Evolutionary conservation across 2,113 vertebrate species (phyloP), one percentile per base, ranked within the genome.

Genomic region (Tapirus terrestris): DNA sequence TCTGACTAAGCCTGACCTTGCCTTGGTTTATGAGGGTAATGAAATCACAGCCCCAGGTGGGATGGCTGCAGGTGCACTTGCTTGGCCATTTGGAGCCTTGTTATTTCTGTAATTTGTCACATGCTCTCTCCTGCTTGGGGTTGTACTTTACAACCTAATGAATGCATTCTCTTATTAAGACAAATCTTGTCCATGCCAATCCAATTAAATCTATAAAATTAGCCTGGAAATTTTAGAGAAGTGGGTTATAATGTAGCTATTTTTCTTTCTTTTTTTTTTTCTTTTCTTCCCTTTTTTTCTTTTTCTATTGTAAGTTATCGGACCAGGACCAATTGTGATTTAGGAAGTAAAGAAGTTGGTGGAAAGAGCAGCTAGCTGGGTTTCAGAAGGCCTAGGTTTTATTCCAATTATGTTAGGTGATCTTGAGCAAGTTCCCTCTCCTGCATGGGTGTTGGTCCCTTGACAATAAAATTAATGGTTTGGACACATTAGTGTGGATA

Each of bases 31-130:
- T 56, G 97, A 98, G 94, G 91, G 94, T 76, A 96, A 98, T 98
- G 98, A 98, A 98, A 97, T 96, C 91, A 85, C 91, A 96, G 97
- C 96, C 96, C 95, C 97, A 97, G 97, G 97, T 98, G 96, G 95
- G 88, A 56, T 0, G 2, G 48, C 76, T 95, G 95, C 97, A 98
- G 97, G 97, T 98, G 97, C 61, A 75, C 87, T 31, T 17, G 60
- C 60, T 63, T 0, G 2, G 73, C 87, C 90, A 88, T 72, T 96
- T 11, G 0, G 48, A 88, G 84, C 61, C 94, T 96, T 94, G 95
- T 97, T 98, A 97, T 96, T 98, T 85, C 97, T 98, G 70, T 90
- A 93, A 97, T 96, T 97, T 95, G 96, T 97, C 97, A 98, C 76
- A 82, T 58, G 70, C 97, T 96, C 87, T 90, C 97, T 97, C 90